A percentile compares a stretch with the other conserved stretches of the same genome.
These are phyloP conservation scores for Rhingia campestris DNA, from an alignment of 2,888 invertebrate genomes.

Conservation along the genomic window DNA sequence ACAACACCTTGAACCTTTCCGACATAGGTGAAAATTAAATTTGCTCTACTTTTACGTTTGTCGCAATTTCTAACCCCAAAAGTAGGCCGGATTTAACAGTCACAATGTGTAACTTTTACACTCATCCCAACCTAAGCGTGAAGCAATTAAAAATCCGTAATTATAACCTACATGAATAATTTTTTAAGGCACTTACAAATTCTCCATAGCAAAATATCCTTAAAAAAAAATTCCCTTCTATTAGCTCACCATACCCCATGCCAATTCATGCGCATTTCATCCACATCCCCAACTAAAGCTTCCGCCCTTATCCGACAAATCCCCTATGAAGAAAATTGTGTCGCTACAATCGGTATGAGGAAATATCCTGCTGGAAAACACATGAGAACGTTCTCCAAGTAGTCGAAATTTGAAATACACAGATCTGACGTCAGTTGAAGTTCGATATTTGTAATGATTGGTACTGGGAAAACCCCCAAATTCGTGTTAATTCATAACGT, in stretches of 20 bases:
- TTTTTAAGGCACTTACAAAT: conserved; percentile 43
- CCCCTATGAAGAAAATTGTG: background rate
- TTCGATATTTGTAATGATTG: conserved; percentile 83
- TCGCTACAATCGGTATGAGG: conserved; percentile 53
- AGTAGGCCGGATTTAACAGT: conserved; percentile 58
- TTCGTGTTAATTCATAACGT: conserved; percentile 53
- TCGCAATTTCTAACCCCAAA: conserved; percentile 35
- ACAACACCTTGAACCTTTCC: conserved; percentile 19
- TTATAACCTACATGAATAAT: conserved; percentile 65
- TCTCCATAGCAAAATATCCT: no score
- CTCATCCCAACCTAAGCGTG: conserved; percentile 47
- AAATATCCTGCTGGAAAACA: conserved; percentile 29
- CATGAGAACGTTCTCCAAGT: conserved; percentile 54
- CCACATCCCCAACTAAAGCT: conserved; percentile 7
- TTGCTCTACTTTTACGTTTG: conserved; percentile 2
- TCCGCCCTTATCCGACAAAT: background rate
- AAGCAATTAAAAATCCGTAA: conserved; percentile 64
- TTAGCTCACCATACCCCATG: background rate
- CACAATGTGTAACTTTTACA: conserved; percentile 56
- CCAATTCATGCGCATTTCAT: conserved; percentile 35
- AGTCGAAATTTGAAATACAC: conserved; percentile 66
- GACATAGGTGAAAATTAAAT: background rate
- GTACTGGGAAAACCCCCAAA: conserved; percentile 78
- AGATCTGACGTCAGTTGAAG: conserved; percentile 81
- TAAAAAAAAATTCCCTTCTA: background rate